phyloP scores from a whole-genome alignment of 2,888 invertebrate genomes.

The Drosophila mimica region DNA sequence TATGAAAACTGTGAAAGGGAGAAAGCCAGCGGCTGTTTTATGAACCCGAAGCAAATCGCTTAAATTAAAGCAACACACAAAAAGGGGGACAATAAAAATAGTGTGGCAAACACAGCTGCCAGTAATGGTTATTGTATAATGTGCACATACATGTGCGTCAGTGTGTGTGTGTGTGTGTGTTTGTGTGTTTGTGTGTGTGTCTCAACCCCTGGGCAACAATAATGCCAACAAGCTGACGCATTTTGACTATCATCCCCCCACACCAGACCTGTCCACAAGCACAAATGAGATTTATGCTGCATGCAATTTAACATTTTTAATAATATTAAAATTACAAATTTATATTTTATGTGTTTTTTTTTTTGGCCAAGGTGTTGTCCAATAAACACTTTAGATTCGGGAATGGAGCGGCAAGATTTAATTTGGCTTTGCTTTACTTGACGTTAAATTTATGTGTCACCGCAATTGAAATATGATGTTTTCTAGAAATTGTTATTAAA shows the following conservation, averaged over 20 bases:
- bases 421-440: conserved; percentile 44
- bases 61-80: conserved; percentile 73
- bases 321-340: conserved; percentile 79
- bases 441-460: background rate
- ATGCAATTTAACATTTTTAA: conserved; percentile 75
- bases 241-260: conserved; percentile 24
- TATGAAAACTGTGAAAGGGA: conserved; percentile 33
- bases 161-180: conserved; percentile 18
- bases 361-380: conserved; percentile 61
- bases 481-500: background rate
- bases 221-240: conserved; percentile 65
- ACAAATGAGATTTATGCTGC: conserved; percentile 75
- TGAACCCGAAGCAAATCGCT: conserved; percentile 72
- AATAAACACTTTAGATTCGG: conserved; percentile 61
- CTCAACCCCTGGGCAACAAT: conserved; percentile 59
- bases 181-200: conserved; percentile 9
- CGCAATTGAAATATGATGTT: background rate
- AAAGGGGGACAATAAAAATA: conserved; percentile 69
- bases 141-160: conserved; percentile 33
- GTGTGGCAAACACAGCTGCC: conserved; percentile 76
- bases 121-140: conserved; percentile 72
- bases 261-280: conserved; percentile 13
- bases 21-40: conserved; percentile 65
- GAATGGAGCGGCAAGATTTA: conserved; percentile 29
- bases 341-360: conserved; percentile 51